A percentile compares a stretch with the other conserved stretches of the same genome.
These are phyloP conservation scores for Echinops telfairi DNA, from an alignment of 2,113 vertebrate species.

Conservation along the genomic window DNA sequence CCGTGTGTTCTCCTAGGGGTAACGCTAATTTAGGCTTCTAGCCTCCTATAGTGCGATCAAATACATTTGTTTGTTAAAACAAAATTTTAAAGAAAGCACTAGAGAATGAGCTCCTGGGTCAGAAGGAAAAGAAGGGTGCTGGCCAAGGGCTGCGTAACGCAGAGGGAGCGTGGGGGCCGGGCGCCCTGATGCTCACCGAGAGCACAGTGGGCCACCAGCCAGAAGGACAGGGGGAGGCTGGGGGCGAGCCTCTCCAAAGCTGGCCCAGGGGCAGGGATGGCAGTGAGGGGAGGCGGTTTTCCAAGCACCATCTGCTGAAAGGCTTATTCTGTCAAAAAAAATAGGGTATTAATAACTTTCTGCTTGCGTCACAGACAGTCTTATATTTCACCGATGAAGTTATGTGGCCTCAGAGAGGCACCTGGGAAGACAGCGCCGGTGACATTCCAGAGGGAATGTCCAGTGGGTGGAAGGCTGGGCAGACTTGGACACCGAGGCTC, in stretches of 20 bases:
- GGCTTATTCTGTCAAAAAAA: slow-evolving; percentile 75
- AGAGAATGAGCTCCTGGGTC: neutral
- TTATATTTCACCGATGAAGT: slow-evolving; percentile 33
- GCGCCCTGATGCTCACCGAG: neutral
- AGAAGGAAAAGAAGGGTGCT: neutral
- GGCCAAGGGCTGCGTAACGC: neutral
- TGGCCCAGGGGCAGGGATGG: slow-evolving; percentile 56
- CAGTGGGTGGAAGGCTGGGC: neutral
- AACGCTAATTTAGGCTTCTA: too few species aligned
- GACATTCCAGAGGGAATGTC: neutral
- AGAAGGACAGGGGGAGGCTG: neutral
- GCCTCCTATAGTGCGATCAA: too few species aligned
- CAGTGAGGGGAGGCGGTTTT: slow-evolving; percentile 55
- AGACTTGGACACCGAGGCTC: neutral
- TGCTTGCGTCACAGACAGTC: slow-evolving; percentile 72
- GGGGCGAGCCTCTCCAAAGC: neutral
- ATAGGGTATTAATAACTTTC: slow-evolving; percentile 75
- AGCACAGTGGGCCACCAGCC: neutral
- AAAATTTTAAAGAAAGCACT: neutral
- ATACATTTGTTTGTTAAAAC: too few species aligned
- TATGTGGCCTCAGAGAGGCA: neutral
- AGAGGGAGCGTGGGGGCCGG: neutral
- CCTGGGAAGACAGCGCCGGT: neutral
- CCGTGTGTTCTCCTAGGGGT: too few species aligned
- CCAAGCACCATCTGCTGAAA: slow-evolving; percentile 75